A percentile compares a stretch with the other conserved stretches of the same genome.
Evolutionary conservation across 2,797 vertebrate genomes (phyloP).

Genomic region (Numenius phaeopus): DNA sequence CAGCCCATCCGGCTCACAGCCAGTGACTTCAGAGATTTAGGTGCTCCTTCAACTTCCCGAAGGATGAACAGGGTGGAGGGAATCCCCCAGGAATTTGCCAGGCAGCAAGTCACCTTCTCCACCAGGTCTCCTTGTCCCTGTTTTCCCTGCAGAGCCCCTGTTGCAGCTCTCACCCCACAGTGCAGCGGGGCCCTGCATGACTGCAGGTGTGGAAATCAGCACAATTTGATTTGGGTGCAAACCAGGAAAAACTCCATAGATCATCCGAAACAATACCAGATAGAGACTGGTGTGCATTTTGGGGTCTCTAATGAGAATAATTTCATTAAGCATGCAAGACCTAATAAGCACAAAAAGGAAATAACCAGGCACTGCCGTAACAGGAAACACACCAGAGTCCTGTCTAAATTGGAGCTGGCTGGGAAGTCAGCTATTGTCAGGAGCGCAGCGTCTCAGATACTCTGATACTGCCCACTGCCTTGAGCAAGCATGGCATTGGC

Average conservation of each 20-base stretch:
- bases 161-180: rapidly evolving
- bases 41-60: neutral
- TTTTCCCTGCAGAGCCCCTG: neutral
- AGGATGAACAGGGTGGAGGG: neutral
- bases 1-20: neutral
- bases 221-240: neutral
- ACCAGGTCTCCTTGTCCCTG: neutral
- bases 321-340: slow-evolving; percentile 41
- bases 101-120: neutral
- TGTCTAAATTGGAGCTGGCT: slow-evolving; percentile 46
- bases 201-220: neutral
- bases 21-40: neutral
- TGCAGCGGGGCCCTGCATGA: neutral
- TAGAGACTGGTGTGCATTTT: neutral
- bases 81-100: rapidly evolving
- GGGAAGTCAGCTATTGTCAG: slow-evolving; percentile 62
- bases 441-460: neutral
- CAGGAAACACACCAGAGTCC: slow-evolving; percentile 51
- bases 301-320: neutral
- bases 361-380: slow-evolving; percentile 19
- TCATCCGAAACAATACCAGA: neutral
- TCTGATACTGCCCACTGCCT: neutral
- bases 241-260: neutral
- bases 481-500: neutral
- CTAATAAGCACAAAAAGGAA: slow-evolving; percentile 55